Base-by-base conservation (phyloP, 2,888 invertebrate genomes). In the Neoscelio sp. region DNA sequence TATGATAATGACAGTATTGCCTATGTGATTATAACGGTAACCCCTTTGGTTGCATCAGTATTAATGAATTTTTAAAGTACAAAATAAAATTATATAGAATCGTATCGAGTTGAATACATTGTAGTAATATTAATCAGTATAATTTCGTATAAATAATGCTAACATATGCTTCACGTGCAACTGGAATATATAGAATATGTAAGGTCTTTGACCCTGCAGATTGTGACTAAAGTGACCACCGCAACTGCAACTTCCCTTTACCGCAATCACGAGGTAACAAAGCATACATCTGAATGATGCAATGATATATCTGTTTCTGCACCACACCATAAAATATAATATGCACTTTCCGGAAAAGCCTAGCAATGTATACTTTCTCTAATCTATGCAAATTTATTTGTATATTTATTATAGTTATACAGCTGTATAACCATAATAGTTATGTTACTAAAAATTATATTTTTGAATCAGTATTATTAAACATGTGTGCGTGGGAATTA, bases 261-360 rank as follows among this genome's bases (percentile, higher is more conserved):
- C 73, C 73, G 56, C 73, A 65, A 73, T 73, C 73, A 20, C 64
- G 56, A 73, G 52, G 64, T 56, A 64, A 40, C 64, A 62, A 64
- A 54, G 54, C 48, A 15, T 48, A 15, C 56, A 56, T 73, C 64
- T 54, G 71, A 52, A 44, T 62, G 71, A 62, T 56, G 44, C 40
- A 64, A 64, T 73, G 52, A 73, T 73, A 71, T 71, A 42, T 71
- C 54, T 62, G 62, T 62, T 60, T 46, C 52, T 30, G 60, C 10
- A 30, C 42, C 23, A 17, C 54, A 13, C 12, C 35, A 23, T 26
- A 26, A 42, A 28, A 30, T 50, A 13, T 65, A 48, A 56, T 68
- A 56, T 26, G 54, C 33, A 54, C 44, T 67, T 67, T 42, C 44
- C 44, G 44, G 33, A 46, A 12, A 15, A 33, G n/a, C 28, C 30